Evolutionary conservation across 2,113 vertebrate genomes (phyloP).

Genomic region (Hyla sarda): DNA sequence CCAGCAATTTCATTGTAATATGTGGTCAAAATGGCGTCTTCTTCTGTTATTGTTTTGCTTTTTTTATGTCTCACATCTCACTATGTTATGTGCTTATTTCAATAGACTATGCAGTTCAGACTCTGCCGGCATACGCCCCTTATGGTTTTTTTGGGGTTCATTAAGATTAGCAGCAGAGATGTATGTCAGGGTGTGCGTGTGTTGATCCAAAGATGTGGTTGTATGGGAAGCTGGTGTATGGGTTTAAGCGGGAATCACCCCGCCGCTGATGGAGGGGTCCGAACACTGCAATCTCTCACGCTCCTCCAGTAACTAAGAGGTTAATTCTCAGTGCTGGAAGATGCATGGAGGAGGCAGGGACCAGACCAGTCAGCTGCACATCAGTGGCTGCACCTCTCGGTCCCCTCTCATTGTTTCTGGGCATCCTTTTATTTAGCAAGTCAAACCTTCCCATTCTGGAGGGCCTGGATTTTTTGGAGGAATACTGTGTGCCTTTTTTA

Average conservation of each 20-base stretch:
- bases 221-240: conserved; percentile 7
- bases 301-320: conserved; percentile 14
- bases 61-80: conserved; percentile 22
- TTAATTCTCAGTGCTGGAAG: conserved; percentile 53
- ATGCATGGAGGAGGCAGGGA: conserved; percentile 57
- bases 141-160: conserved; percentile 6
- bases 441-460: conserved; percentile 30
- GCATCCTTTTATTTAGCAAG: conserved; percentile 52
- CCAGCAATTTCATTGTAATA: conserved; percentile 69
- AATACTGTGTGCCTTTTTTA: conserved; percentile 38
- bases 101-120: conserved; percentile 13
- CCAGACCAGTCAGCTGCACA: conserved; percentile 59
- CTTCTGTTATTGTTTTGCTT: conserved; percentile 69
- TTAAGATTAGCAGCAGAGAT: neutral
- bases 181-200: neutral
- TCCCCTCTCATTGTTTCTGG: conserved; percentile 56
- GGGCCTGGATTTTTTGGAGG: conserved; percentile 42
- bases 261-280: conserved; percentile 1
- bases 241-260: conserved; percentile 12
- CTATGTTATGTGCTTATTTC: conserved; percentile 22
- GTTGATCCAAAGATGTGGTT: neutral
- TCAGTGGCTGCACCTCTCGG: conserved; percentile 55
- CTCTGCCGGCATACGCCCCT: neutral
- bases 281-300: neutral
- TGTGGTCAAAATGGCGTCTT: conserved; percentile 86